Conservation (phyloP, 2,797 vertebrate genomes). For the Eidolon dupreanum region DNA sequence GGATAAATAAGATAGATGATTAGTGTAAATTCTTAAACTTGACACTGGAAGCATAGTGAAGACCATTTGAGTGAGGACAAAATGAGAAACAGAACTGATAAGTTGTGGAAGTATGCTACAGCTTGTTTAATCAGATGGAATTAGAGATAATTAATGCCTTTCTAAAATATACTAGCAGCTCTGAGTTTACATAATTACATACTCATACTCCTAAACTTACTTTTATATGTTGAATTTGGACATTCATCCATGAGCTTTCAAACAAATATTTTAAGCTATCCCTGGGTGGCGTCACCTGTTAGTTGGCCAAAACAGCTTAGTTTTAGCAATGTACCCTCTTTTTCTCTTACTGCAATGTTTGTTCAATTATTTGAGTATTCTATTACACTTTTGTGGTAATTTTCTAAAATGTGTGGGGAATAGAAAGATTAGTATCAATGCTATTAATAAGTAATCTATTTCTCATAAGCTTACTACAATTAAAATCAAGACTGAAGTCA, state of each 20-base stretch:
- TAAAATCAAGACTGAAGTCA: conserved; percentile 22
- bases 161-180: neutral
- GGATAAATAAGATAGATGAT: neutral
- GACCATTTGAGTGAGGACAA: neutral
- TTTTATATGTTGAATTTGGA: neutral
- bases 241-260: neutral
- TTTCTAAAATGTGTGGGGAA: conserved; percentile 1
- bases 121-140: neutral
- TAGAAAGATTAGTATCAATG: neutral
- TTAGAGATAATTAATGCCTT: neutral
- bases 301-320: neutral
- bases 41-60: neutral
- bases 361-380: neutral
- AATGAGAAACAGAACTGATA: neutral
- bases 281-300: neutral
- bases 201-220: neutral
- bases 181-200: neutral
- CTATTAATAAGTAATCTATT: neutral
- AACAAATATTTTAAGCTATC: neutral
- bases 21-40: neutral
- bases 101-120: neutral
- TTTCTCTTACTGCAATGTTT: neutral
- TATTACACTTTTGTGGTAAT: neutral
- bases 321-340: neutral
- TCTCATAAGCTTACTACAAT: neutral